Evolutionary conservation across 1,140 invertebrate species (phyloP), one percentile per base, ranked within the genome.

Genomic region (Drosophila pseudoananassae): DNA sequence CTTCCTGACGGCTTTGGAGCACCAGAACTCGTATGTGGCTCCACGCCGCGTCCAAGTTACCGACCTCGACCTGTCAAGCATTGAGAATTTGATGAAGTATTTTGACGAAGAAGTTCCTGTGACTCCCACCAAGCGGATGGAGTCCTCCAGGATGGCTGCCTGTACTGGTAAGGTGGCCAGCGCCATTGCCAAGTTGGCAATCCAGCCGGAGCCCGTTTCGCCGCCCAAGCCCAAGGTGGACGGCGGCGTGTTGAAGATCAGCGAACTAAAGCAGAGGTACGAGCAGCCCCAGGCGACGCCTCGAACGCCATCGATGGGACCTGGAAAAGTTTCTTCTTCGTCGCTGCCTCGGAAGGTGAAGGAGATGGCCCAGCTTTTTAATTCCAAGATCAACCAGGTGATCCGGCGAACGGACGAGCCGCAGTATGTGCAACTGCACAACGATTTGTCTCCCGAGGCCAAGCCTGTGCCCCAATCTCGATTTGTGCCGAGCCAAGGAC

Each of bases 11-110:
- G 90, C 90, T 0, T 36, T 88, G 27, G 90, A 91, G 50, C 65
- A 88, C 43, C 82, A 91, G n/a, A 90, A 88, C 43, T 84, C 79
- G 0, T 90, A 75, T 46, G 47, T 46, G 8, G 40, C 53, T 0
- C 56, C 12, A 31, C 12, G 43, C 0, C 63, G 61, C 1, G 23
- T 78, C 2, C 77, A 72, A 47, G 47, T 83, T 7, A 84, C 82
- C 4, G 78, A 87, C 10, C 33, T 91, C 38, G 80, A 91, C 36
- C 5, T 84, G 47, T 79, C 83, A 17, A 90, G 87, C 54, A 90
- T 91, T 49, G 87, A 91, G 29, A 88, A 91, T 60, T 54, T 90
- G 0, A 88, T 91, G 87, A 89, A 82, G 49, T 91, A 91, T 43
- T 91, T 91, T 20, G 87, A 91, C 52, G 90, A 91, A 29, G 90